Percentiles rank a stretch among this genome's conserved stretches.
Conservation (phyloP, 2,113 vertebrate genomes). For the Gavia stellata region DNA sequence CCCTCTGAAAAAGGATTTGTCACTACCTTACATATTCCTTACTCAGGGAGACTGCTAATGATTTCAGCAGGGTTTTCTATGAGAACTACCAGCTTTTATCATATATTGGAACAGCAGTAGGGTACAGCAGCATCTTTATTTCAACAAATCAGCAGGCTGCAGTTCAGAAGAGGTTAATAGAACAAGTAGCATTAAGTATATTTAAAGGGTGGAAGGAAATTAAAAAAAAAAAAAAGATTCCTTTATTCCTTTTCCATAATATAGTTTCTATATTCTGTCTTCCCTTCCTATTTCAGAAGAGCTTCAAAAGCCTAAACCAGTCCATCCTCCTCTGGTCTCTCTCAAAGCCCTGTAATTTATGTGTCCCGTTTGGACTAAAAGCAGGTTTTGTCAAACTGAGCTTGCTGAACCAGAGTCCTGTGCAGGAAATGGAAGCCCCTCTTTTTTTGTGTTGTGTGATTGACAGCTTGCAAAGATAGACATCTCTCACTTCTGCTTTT, state of each 20-base stretch:
- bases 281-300: neutral
- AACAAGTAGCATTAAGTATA: neutral
- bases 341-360: neutral
- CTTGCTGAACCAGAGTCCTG: neutral
- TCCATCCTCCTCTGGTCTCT: neutral
- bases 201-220: neutral
- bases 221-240: neutral
- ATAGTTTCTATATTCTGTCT: neutral
- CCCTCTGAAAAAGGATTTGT: neutral
- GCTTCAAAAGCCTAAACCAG: neutral
- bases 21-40: neutral
- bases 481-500: neutral
- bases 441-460: neutral
- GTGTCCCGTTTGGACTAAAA: neutral
- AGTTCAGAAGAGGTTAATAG: slow-evolving; percentile 13
- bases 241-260: neutral
- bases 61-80: neutral
- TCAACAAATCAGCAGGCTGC: neutral
- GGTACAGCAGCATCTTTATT: slow-evolving; percentile 2
- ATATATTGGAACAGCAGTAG: neutral
- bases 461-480: neutral
- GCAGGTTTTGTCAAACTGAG: neutral
- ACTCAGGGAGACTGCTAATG: slow-evolving; percentile 7
- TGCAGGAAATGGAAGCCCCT: neutral
- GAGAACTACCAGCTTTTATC: neutral